Evolutionary conservation across 2,797 vertebrate genomes (phyloP), one percentile per base, ranked within the genome.

Genomic region (Balearica regulorum): DNA sequence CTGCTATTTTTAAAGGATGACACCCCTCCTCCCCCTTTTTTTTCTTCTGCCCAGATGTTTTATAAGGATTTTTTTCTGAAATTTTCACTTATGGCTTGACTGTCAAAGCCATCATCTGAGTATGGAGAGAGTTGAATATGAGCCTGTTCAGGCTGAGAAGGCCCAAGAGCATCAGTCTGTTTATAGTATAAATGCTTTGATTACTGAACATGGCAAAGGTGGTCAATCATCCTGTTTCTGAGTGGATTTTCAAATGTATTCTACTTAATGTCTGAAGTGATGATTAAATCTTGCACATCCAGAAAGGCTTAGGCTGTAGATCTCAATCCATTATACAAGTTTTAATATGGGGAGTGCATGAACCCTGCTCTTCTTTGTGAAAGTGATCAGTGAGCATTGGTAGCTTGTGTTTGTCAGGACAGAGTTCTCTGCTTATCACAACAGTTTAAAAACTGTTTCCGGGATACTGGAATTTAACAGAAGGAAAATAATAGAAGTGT

Each of bases 141-240:
- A 51, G 28, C 33, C 13, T 80, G 9, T 51, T 80, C 80, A 69
- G 55, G 6, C 49, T 73, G 49, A 57, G 61, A 31, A 68, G 20
- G 24, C 31, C 21, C 0, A 19, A 54, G 43, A 37, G 37, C 29
- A 41, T 66, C 1, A 0, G 11, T 33, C 65, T 48, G 0, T 37
- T 31, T 29, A 3, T 33, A 35, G 21, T 41, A 7, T 31, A 54
- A 72, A 37, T 37, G 11, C 41, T 83, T 72, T 49, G 20, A 44
- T 21, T 64, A 18, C 29, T 78, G 54, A 72, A 55, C 5, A 1
- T 78, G 28, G 20, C 11, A 37, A 39, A 64, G 39, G 14, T 70
- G 55, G 19, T n/a, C 28, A 49, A 0, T 72, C 54, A 35, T 44
- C 35, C 58, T 33, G 8, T 71, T 89, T 61, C 55, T 58, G 15